Evolutionary conservation across 2,888 invertebrate species (phyloP), one percentile per base, ranked within the genome.

Genomic region (Papilio demoleus): DNA sequence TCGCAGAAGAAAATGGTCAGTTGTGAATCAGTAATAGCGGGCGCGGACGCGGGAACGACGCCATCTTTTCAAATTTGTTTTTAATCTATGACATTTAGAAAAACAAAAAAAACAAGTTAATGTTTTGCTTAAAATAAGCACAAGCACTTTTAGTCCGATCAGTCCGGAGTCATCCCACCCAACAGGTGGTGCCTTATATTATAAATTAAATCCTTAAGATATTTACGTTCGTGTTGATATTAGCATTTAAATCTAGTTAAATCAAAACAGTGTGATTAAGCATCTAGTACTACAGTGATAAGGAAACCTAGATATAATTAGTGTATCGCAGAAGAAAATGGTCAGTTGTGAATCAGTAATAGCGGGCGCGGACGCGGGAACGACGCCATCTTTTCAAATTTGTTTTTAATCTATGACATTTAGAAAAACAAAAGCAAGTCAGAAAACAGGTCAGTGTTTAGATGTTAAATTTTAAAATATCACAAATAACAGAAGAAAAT

Each of bases 221-320:
- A 27, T 50, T 50, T 53, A 27, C 27, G 47, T 2, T 53, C 14
- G 9, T 27, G 27, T 5, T 27, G 0, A n/a, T 60, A 60, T 60
- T 60, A 24, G 24, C n/a, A 19, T 47, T 19, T 45, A 40, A 31
- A 14, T 5, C n/a, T 19, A 34, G 17, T 50, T 31, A 36, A 36
- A 65, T 60, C 63, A 45, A 38, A 68, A 68, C 64, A 65, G 17
- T 40, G 36, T 38, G 47, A 60, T 68, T 24, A 65, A 68, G 24
- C 42, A 64, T 60, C 47, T 47, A 36, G 42, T 17, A 9, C 24
- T 61, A 17, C 53, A 40, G 47, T 40, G 64, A 68, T 68, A 68
- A 64, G 69, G 65, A 53, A 69, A 60, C 19, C 64, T 59, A 31
- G 65, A 65, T 69, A 69, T 65, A 61, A 65, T 69, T 47, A 53